Base-by-base conservation (phyloP, 2,797 vertebrate species). In the Pampus argenteus region DNA sequence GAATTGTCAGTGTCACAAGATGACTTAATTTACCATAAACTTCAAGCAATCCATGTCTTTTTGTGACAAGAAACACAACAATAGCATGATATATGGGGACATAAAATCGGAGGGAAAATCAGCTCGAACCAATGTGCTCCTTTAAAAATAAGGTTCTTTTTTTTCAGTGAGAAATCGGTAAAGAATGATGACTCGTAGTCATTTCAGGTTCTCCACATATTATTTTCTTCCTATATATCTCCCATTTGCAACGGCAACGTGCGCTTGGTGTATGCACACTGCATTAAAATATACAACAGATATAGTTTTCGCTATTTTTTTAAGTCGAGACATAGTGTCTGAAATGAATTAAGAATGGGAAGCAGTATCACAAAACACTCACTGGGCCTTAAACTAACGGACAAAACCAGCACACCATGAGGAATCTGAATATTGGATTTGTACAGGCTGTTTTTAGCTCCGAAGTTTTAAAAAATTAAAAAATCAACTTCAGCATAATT, bases 401-500 rank as follows among this genome's bases (percentile, higher is more conserved):
- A 54, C 42, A 25, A 59, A 68, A 74, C n/a, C 42, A 36, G 36
- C 69, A 25, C 17, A 61, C 23, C 25, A 17, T 15, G 31, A 59
- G 40, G 44, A 78, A 52, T 80, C 40, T 15, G 31, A 70, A 74
- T 66, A 69, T 60, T 56, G 47, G 51, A 71, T 79, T 78, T 64
- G 26, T 17, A 57, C 11, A 23, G 31, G 40, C 36, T 48, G 26
- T 23, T 71, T 83, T 76, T 60, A 61, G 20, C 67, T 61, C 59
- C 6, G 9, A 74, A 74, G 28, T 80, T 74, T 49, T n/a, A 52
- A 63, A 29, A 84, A 74, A 71, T 47, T 38, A 29, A 69, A 69
- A 77, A 66, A 77, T 76, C 40, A 76, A 75, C 22, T 63, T 70
- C 44, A 67, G 59, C 40, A 71, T 65, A 40, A 61, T 72, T 75